Evolutionary conservation across 2,888 invertebrate species (phyloP).

Genomic region (Deilephila elpenor): DNA sequence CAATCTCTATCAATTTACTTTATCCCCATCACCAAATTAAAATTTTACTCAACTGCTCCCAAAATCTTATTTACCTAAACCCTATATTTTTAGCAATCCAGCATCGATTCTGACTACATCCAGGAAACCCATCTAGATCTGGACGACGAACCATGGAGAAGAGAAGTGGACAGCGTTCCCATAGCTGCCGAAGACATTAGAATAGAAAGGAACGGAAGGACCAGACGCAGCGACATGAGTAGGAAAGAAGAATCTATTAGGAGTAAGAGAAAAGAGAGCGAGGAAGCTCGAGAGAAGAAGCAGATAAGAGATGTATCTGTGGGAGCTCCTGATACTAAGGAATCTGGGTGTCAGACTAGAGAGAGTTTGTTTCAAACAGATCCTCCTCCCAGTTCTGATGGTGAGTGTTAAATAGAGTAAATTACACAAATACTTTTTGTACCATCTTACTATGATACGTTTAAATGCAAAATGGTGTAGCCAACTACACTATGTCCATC

Average conservation of each 20-base stretch:
- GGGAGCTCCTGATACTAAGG: slow-evolving; percentile 78
- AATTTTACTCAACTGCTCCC: no score
- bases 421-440: no score
- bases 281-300: slow-evolving; percentile 57
- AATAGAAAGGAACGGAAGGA: slow-evolving; percentile 70
- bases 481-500: no score
- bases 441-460: no score
- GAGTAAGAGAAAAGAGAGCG: slow-evolving; percentile 60
- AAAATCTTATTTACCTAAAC: no score
- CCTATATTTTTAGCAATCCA: slow-evolving; percentile 60
- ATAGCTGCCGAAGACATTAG: slow-evolving; percentile 63
- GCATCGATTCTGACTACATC: slow-evolving; percentile 75
- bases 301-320: slow-evolving; percentile 76
- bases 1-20: no score
- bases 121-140: slow-evolving; percentile 73
- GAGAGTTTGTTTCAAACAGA: slow-evolving; percentile 88
- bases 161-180: slow-evolving; percentile 62
- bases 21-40: no score
- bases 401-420: slow-evolving; percentile 48
- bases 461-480: no score
- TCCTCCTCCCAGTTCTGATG: slow-evolving; percentile 73
- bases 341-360: slow-evolving; percentile 90
- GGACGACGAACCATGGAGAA: slow-evolving; percentile 71
- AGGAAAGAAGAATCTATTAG: slow-evolving; percentile 71
- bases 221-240: slow-evolving; percentile 67